Evolutionary conservation across 2,888 invertebrate species (phyloP).

Genomic region (Hemaris fuciformis): DNA sequence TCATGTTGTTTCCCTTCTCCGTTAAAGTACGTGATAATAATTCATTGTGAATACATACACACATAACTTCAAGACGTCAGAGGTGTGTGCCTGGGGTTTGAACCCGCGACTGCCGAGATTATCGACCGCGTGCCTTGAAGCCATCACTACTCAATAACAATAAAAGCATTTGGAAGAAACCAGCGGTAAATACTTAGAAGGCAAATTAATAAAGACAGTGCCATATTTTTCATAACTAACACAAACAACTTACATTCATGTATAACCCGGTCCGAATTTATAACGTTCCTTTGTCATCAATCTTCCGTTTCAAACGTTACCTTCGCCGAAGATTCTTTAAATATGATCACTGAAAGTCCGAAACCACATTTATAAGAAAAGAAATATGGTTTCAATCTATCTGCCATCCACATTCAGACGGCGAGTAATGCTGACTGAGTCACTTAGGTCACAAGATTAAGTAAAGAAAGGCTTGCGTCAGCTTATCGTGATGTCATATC

Average conservation of each 20-base stretch:
- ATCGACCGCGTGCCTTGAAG: too few species aligned
- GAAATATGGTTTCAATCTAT: conserved; percentile 1
- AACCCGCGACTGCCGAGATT: too few species aligned
- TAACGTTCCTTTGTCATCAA: neutral
- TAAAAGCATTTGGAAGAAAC: too few species aligned
- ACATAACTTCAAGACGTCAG: too few species aligned
- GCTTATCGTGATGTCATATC: neutral
- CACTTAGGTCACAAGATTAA: neutral
- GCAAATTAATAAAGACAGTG: neutral
- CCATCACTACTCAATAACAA: too few species aligned
- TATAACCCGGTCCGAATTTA: neutral
- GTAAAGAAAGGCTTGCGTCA: neutral
- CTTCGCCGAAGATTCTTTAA: neutral
- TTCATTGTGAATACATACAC: too few species aligned
- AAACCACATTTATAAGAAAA: neutral
- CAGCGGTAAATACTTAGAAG: neutral
- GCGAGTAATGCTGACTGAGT: neutral
- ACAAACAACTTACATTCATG: neutral
- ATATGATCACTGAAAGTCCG: neutral
- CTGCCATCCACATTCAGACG: neutral
- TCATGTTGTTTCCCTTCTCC: too few species aligned
- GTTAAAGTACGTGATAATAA: too few species aligned
- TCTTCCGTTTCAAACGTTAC: neutral
- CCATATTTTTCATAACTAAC: too few species aligned
- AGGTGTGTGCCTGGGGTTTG: too few species aligned